These are phyloP conservation scores for Apis florea DNA, from an alignment of 1,140 invertebrate species.

Conservation along the genomic window DNA sequence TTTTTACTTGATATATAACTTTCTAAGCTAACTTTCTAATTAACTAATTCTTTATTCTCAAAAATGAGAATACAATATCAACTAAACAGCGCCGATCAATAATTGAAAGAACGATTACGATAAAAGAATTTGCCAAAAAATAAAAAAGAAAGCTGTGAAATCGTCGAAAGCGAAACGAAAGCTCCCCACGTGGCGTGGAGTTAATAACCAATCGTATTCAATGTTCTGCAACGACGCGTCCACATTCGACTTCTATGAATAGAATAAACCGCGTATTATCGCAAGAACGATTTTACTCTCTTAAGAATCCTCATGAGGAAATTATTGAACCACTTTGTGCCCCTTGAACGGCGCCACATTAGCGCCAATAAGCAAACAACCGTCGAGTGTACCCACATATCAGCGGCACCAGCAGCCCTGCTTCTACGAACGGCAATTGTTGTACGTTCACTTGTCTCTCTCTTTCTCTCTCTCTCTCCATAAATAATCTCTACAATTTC, in stretches of 20 bases:
- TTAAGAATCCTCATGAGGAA: slow-evolving; percentile 58
- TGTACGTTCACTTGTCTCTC: slow-evolving; percentile 59
- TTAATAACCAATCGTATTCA: slow-evolving; percentile 1
- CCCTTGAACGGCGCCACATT: slow-evolving; percentile 64
- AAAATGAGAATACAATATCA: too few species aligned
- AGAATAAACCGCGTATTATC: slow-evolving; percentile 24
- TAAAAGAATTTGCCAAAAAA: too few species aligned
- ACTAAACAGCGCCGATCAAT: too few species aligned
- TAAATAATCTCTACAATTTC: slow-evolving; percentile 64
- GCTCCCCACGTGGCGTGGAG: background rate
- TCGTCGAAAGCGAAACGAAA: background rate
- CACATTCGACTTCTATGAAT: background rate
- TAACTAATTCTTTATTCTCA: too few species aligned
- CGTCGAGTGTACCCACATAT: slow-evolving; percentile 49
- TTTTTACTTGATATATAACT: too few species aligned
- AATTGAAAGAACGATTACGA: too few species aligned
- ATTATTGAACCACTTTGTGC: slow-evolving; percentile 63
- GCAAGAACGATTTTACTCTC: slow-evolving; percentile 24
- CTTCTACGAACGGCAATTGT: slow-evolving; percentile 65
- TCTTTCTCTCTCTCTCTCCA: slow-evolving; percentile 36
- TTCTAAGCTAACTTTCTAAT: too few species aligned
- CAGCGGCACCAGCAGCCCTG: slow-evolving; percentile 26
- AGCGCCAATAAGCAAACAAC: slow-evolving; percentile 64
- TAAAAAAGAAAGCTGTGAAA: background rate
- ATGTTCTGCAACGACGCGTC: background rate